phyloP scores from a whole-genome alignment of 2,797 vertebrate genomes.

The Diplodus puntazzo region DNA sequence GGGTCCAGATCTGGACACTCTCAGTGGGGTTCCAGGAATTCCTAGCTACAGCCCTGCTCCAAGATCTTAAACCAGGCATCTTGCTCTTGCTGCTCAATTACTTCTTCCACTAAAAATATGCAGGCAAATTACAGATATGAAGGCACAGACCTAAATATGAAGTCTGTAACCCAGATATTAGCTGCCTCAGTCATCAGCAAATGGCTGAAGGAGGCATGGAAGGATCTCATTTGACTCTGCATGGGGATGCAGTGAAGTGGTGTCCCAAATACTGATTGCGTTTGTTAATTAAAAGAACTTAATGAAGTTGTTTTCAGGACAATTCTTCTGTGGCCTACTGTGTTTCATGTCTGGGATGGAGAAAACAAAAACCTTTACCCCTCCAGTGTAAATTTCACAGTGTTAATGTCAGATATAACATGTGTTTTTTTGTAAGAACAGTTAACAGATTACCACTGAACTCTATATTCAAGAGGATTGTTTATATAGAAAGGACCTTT shows the following conservation, averaged over 20 bases:
- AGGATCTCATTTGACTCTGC: constrained; percentile 19
- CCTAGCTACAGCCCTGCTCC: constrained; percentile 18
- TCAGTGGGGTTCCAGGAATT: neutral
- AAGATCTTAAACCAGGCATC: constrained; percentile 16
- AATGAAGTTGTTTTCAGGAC: constrained; percentile 46
- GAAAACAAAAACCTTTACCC: neutral
- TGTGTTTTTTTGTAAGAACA: too few species aligned
- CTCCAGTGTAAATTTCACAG: neutral
- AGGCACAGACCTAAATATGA: constrained; percentile 56
- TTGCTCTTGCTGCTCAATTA: constrained; percentile 44
- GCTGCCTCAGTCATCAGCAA: constrained; percentile 23
- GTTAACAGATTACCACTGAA: neutral
- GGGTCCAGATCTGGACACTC: neutral
- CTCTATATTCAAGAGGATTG: neutral
- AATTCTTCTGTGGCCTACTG: constrained; percentile 9
- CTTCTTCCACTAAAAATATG: constrained; percentile 50
- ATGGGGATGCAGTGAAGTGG: constrained; percentile 6
- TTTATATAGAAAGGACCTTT: neutral
- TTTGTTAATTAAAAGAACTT: constrained; percentile 46
- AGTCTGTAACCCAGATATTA: constrained; percentile 55
- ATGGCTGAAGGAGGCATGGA: constrained; percentile 15
- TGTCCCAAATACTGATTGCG: constrained; percentile 40
- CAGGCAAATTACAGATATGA: constrained; percentile 55
- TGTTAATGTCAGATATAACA: neutral
- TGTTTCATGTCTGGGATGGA: neutral